Base-by-base conservation (phyloP, 2,888 invertebrate genomes). In the Cheilosia impressa region DNA sequence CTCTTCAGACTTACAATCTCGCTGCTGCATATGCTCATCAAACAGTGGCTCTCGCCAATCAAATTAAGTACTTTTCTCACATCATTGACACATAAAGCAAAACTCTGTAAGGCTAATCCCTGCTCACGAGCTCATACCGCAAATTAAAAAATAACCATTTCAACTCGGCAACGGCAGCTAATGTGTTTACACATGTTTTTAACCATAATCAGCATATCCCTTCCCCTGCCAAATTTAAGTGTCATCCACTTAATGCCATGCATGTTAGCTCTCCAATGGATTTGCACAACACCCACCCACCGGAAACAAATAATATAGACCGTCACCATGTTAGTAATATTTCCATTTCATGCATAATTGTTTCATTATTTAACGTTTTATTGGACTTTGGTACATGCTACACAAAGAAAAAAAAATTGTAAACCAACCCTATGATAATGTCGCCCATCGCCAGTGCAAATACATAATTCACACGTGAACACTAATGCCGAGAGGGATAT, bases 121-220 rank as follows among this genome's bases (percentile, higher is more conserved):
- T n/a, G 10, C 19, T 47, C 19, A 47, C 47, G 7, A 19, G 19
- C 19, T 47, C 19, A 47, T 19, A 9, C 47, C 47, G 17, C 19
- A 47, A 47, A 19, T 47, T 9, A 47, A 47, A 38, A 2, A 38
- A 38, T 47, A 47, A 19, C 9, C 19, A 47, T 19, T 47, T 47
- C 1, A 47, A 47, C 10, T 47, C 9, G 7, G 3, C 1, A 47
- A 47, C 9, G 9, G 1, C 17, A 17, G 17, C 47, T 47, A 19
- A 19, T 17, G 9, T 47, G 47, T 19, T 47, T 47, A 47, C 47
- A 47, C 47, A 47, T 47, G 47, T 47, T 47, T 47, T 47, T 10
- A 47, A 19, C 47, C 47, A 47, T 17, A 47, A 47, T 47, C 47
- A 19, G 17, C 19, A 47, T 9, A 7, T 47, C 17, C 47, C 6